Conservation (phyloP, 2,888 invertebrate genomes). For the Apomyelois bistriatella region DNA sequence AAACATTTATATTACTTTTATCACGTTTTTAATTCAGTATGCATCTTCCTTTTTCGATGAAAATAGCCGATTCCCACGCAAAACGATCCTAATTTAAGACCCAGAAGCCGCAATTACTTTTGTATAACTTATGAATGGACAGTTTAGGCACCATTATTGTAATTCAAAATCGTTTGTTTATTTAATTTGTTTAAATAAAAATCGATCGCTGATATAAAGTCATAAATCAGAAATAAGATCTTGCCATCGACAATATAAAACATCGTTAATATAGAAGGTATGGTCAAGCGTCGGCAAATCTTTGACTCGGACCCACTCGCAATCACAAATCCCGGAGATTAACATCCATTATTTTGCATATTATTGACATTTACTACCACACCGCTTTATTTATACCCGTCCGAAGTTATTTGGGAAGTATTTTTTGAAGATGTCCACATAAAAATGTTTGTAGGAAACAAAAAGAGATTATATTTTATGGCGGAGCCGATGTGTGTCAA, state of each 20-base stretch:
- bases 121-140: background rate
- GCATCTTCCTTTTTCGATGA: background rate
- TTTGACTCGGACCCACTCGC: constrained; percentile 65
- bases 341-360: constrained; percentile 78
- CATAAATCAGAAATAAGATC: constrained; percentile 14
- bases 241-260: constrained; percentile 11
- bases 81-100: background rate
- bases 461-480: constrained; percentile 71
- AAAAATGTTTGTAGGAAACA: constrained; percentile 74
- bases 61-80: background rate
- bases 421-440: constrained; percentile 69
- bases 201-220: constrained; percentile 12
- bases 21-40: background rate
- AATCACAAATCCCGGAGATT: constrained; percentile 72
- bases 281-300: constrained; percentile 60
- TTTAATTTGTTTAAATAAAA: background rate
- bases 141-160: background rate
- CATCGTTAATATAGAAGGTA: constrained; percentile 3
- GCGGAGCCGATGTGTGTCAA: constrained; percentile 71
- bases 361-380: constrained; percentile 79
- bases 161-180: background rate
- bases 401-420: constrained; percentile 75
- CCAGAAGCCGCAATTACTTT: background rate
- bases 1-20: background rate
- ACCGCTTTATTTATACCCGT: constrained; percentile 70